These are phyloP conservation scores for Latheticus oryzae DNA, from an alignment of 2,888 invertebrate species.

Conservation along the genomic window DNA sequence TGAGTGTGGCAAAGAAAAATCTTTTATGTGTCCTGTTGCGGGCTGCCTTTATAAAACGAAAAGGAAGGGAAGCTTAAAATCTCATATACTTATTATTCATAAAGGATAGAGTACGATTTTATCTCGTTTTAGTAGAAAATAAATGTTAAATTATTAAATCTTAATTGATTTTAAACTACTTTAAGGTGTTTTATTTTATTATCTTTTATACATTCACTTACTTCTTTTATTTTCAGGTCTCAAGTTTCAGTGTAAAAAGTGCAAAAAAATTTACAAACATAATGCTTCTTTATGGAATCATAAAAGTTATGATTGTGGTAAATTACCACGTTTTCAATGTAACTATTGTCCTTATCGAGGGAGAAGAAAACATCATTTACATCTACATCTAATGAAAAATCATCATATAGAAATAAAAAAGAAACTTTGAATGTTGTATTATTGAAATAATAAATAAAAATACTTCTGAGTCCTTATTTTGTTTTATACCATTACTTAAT, in stretches of 20 bases:
- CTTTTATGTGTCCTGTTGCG: slow-evolving; percentile 47
- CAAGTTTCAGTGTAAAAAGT: slow-evolving; percentile 28
- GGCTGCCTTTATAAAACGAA: slow-evolving; percentile 35
- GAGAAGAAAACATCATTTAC: slow-evolving; percentile 30
- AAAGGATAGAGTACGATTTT: slow-evolving; percentile 8
- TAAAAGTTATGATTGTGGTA: slow-evolving; percentile 50
- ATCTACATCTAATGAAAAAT: slow-evolving; percentile 12
- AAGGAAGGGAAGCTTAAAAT: slow-evolving; percentile 36
- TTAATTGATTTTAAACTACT: slow-evolving; percentile 4
- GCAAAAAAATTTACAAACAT: slow-evolving; percentile 54
- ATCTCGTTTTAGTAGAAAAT: slow-evolving; percentile 22
- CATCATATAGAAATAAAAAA: slow-evolving; percentile 20
- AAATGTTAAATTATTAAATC: slow-evolving; percentile 5
- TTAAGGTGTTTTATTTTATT: slow-evolving; percentile 1
- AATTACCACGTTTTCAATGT: slow-evolving; percentile 46
- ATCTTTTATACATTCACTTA: not conserved
- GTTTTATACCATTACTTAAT: too few species aligned
- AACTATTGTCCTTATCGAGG: slow-evolving; percentile 38
- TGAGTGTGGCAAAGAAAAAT: slow-evolving; percentile 52
- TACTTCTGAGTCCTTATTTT: not conserved
- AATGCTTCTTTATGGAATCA: slow-evolving; percentile 58
- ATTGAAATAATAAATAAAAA: slow-evolving; percentile 7
- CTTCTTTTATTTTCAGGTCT: slow-evolving; percentile 28
- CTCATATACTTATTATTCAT: slow-evolving; percentile 36
- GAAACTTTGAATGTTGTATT: not conserved